phyloP scores from a whole-genome alignment of 2,797 vertebrate genomes.

The Rhynchonycteris naso region DNA sequence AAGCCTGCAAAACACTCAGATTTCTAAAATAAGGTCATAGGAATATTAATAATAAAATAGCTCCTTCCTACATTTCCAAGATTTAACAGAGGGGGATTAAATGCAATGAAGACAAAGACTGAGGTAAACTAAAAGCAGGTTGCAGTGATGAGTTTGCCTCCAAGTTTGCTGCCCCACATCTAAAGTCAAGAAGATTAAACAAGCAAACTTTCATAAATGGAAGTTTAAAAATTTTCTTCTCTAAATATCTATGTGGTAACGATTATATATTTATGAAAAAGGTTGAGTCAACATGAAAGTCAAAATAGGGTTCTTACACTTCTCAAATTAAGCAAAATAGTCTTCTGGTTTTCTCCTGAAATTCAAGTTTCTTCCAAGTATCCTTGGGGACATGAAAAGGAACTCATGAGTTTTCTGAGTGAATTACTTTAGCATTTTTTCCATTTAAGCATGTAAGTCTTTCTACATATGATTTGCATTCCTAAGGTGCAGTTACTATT shows the following conservation, averaged over 20 bases:
- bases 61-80: neutral
- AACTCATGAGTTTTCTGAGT: neutral
- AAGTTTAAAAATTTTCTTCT: conserved; percentile 8
- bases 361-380: neutral
- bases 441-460: neutral
- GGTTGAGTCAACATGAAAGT: neutral
- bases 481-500: neutral
- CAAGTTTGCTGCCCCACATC: neutral
- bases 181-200: conserved; percentile 26
- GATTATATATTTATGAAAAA: neutral
- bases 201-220: conserved; percentile 22
- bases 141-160: neutral
- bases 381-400: neutral
- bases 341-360: neutral
- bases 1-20: neutral
- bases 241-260: neutral
- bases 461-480: neutral
- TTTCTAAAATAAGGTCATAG: neutral
- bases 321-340: conserved; percentile 24
- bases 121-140: neutral
- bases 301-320: neutral
- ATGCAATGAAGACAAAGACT: neutral
- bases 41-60: conserved; percentile 37
- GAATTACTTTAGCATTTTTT: conserved; percentile 41
- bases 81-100: conserved; percentile 38